These are phyloP conservation scores for Pycnonotus jocosus DNA, from an alignment of 2,113 vertebrate species.

Conservation along the genomic window DNA sequence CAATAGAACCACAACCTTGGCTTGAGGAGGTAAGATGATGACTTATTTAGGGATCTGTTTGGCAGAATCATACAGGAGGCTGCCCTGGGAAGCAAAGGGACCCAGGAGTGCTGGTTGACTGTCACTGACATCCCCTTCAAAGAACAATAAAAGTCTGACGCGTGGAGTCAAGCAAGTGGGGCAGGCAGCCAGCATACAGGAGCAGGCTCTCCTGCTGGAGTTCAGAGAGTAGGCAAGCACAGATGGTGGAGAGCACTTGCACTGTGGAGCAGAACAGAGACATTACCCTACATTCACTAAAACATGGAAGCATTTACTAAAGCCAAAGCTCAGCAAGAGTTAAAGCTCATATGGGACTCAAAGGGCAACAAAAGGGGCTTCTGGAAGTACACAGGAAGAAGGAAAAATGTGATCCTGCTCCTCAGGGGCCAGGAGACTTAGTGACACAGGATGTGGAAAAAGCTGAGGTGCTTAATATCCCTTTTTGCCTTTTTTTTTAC, in stretches of 20 bases:
- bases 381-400: not conserved
- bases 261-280: not conserved
- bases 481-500: not conserved
- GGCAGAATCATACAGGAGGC: not conserved
- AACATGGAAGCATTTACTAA: not conserved
- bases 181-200: accelerated
- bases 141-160: not conserved
- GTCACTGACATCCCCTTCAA: not conserved
- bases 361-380: not conserved
- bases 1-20: not conserved
- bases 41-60: not conserved
- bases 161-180: not conserved
- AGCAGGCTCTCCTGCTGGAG: not conserved
- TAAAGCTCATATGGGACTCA: not conserved
- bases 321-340: not conserved
- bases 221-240: not conserved
- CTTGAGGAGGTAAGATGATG: not conserved
- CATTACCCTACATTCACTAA: not conserved
- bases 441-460: not conserved
- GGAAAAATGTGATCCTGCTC: not conserved
- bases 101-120: not conserved
- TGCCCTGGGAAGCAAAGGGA: not conserved
- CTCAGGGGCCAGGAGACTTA: not conserved
- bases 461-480: not conserved
- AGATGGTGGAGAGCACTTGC: not conserved